A percentile compares a stretch with the other conserved stretches of the same genome.
Evolutionary conservation across 2,113 vertebrate genomes (phyloP).

Genomic region (Nipponia nippon): DNA sequence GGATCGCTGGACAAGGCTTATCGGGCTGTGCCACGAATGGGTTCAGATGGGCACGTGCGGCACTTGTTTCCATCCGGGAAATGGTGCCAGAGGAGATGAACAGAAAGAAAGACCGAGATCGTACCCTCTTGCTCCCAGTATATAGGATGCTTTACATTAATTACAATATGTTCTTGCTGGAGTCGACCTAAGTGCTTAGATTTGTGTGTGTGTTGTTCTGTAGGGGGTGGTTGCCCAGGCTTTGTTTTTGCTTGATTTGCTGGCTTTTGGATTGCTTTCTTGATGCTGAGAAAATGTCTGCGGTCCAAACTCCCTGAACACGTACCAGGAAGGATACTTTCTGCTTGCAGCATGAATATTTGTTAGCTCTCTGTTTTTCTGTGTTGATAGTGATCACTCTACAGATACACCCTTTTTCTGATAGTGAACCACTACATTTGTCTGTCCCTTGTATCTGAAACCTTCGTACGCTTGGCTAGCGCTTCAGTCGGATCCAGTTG

Average conservation of each 20-base stretch:
- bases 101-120: fast-evolving
- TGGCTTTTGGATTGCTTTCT: not conserved
- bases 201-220: not conserved
- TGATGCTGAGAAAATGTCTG: not conserved
- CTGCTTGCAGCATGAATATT: not conserved
- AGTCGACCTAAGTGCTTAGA: not conserved
- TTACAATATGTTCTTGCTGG: fast-evolving
- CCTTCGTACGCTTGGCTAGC: fast-evolving
- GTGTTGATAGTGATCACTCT: fast-evolving
- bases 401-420: not conserved
- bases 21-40: not conserved
- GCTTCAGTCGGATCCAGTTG: fast-evolving
- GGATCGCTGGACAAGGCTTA: not conserved
- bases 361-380: not conserved
- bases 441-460: not conserved
- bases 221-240: not conserved
- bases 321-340: not conserved
- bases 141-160: not conserved
- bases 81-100: not conserved
- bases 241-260: not conserved
- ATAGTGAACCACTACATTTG: fast-evolving
- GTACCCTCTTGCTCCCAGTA: not conserved
- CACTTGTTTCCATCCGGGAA: fast-evolving
- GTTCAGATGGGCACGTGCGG: fast-evolving
- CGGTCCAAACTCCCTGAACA: not conserved